A percentile compares a stretch with the other conserved stretches of the same genome.
phyloP scores from a whole-genome alignment of 1,140 invertebrate genomes.

The Anastrepha obliqua region DNA sequence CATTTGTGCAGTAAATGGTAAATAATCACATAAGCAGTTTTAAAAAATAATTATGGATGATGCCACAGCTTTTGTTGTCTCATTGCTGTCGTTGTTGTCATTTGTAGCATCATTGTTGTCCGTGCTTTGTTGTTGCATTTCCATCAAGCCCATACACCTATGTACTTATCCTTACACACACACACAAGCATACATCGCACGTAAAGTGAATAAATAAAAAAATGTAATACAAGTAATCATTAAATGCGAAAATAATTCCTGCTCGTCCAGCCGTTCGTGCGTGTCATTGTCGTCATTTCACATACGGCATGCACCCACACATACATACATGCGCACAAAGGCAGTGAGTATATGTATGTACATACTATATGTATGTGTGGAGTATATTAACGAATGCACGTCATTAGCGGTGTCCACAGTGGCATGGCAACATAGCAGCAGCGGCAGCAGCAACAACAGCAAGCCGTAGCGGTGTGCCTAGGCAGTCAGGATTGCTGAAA shows the following conservation, averaged over 20 bases:
- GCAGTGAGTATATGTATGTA: neutral
- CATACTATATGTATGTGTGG: neutral
- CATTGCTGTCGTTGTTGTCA: constrained; percentile 1
- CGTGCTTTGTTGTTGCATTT: constrained; percentile 16
- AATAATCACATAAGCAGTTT: neutral
- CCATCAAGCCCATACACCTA: neutral
- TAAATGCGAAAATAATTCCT: constrained; percentile 47
- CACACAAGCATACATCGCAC: neutral
- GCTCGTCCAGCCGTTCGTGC: constrained; percentile 24
- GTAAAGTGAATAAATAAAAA: constrained; percentile 1
- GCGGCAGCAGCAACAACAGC: neutral
- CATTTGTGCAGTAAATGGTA: neutral
- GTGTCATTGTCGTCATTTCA: constrained; percentile 45
- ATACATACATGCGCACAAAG: neutral
- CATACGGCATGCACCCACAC: neutral
- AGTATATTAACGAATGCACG: constrained; percentile 6
- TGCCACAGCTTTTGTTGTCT: neutral
- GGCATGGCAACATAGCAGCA: constrained; percentile 26
- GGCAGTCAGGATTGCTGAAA: neutral
- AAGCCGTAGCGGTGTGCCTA: neutral
- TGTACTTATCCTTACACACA: no score
- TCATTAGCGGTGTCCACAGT: constrained; percentile 30
- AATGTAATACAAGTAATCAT: constrained; percentile 44
- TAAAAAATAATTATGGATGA: neutral
- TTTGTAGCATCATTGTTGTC: neutral